phyloP scores from a whole-genome alignment of 2,888 invertebrate genomes.

The Monoplex corrugatus region DNA sequence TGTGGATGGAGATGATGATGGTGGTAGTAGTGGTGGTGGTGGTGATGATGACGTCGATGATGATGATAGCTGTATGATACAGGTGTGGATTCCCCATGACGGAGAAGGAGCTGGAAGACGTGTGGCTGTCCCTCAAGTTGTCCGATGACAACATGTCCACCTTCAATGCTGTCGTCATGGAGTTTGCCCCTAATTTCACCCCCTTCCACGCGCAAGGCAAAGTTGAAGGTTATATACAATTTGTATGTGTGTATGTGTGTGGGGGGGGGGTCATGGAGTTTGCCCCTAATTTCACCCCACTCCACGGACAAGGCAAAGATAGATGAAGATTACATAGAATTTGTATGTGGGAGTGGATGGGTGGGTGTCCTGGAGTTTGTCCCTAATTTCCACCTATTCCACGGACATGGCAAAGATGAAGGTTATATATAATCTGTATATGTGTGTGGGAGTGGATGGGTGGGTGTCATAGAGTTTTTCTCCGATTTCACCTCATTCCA shows the following conservation, averaged over 20 bases:
- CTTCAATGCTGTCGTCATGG: conserved; percentile 41
- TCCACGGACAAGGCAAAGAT: too few species aligned
- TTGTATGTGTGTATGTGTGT: too few species aligned
- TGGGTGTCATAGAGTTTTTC: too few species aligned
- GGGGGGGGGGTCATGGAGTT: too few species aligned
- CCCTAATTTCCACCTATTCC: conserved; percentile 35
- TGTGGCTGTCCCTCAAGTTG: conserved; percentile 38
- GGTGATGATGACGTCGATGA: not conserved
- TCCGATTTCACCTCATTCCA: too few species aligned
- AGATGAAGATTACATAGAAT: too few species aligned
- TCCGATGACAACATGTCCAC: conserved; percentile 44
- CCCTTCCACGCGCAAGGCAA: not conserved
- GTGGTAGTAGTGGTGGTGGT: not conserved
- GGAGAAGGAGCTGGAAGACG: conserved; percentile 39
- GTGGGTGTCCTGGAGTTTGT: conserved; percentile 50
- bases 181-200: conserved; percentile 43
- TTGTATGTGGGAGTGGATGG: too few species aligned
- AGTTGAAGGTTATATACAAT: not conserved
- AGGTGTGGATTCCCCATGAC: conserved; percentile 45
- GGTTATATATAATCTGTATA: too few species aligned
- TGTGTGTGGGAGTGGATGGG: too few species aligned
- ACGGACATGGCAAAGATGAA: not conserved
- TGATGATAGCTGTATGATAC: not conserved
- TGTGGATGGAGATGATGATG: not conserved
- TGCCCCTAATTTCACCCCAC: not conserved